phyloP scores from a whole-genome alignment of 2,113 vertebrate species.

The Gracilinanus agilis region DNA sequence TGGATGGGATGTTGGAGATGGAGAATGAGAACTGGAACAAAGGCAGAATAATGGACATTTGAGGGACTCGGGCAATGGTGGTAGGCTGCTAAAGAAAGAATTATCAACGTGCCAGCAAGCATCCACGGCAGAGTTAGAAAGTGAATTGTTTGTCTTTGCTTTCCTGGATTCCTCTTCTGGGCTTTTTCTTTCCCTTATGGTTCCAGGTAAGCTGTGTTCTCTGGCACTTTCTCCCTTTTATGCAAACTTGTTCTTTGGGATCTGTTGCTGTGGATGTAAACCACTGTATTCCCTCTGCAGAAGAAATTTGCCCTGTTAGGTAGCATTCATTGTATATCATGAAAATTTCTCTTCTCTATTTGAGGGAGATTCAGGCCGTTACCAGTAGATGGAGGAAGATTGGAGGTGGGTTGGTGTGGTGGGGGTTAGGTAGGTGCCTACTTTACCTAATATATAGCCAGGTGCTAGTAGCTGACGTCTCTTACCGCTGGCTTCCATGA shows the following conservation, averaged over 20 bases:
- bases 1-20: neutral
- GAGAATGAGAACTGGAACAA: too few species aligned
- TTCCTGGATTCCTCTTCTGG: neutral
- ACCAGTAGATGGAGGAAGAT: neutral
- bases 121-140: neutral
- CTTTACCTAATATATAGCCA: neutral
- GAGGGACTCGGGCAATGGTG: neutral
- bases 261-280: neutral
- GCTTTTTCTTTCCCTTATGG: neutral
- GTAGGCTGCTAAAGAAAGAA: neutral
- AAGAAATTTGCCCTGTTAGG: neutral
- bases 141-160: neutral
- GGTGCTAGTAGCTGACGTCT: neutral
- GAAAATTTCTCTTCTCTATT: neutral
- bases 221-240: neutral
- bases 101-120: neutral
- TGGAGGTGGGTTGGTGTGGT: neutral
- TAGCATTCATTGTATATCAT: neutral
- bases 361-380: neutral
- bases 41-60: neutral
- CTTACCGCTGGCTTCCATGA: neutral
- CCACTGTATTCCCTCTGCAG: neutral
- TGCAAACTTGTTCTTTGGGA: neutral
- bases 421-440: neutral
- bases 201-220: neutral